Evolutionary conservation across 2,797 vertebrate genomes (phyloP).

Genomic region (Lutra lutra): DNA sequence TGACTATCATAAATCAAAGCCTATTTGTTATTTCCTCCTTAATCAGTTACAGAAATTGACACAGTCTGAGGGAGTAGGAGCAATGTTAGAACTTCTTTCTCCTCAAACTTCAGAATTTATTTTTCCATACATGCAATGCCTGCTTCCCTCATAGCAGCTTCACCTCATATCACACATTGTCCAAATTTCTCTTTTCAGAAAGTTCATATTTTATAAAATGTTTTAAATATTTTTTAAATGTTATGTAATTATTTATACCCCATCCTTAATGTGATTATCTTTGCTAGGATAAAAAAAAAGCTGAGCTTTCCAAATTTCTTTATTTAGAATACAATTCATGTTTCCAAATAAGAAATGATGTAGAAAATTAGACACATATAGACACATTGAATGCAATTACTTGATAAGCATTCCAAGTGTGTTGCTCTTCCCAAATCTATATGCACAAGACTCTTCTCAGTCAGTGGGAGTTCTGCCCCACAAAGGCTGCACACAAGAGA

Average conservation of each 20-base stretch:
- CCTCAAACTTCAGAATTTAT: background rate
- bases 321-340: background rate
- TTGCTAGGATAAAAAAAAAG: slow-evolving; percentile 50
- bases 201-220: background rate
- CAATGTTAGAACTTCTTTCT: background rate
- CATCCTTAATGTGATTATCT: background rate
- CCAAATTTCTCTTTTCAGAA: background rate
- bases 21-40: background rate
- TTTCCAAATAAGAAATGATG: background rate
- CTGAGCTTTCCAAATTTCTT: background rate
- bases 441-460: background rate
- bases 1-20: background rate
- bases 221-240: background rate
- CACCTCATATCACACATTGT: background rate
- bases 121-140: background rate
- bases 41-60: background rate
- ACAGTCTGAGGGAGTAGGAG: background rate
- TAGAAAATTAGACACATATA: slow-evolving; percentile 28
- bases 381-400: background rate
- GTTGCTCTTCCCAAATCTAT: background rate
- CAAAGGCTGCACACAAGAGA: slow-evolving; percentile 28
- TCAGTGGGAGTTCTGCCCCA: background rate
- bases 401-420: background rate
- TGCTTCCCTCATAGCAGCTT: background rate
- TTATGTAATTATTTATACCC: background rate